These are phyloP conservation scores for Amazona guildingii DNA, from an alignment of 2,113 vertebrate genomes.

Conservation along the genomic window DNA sequence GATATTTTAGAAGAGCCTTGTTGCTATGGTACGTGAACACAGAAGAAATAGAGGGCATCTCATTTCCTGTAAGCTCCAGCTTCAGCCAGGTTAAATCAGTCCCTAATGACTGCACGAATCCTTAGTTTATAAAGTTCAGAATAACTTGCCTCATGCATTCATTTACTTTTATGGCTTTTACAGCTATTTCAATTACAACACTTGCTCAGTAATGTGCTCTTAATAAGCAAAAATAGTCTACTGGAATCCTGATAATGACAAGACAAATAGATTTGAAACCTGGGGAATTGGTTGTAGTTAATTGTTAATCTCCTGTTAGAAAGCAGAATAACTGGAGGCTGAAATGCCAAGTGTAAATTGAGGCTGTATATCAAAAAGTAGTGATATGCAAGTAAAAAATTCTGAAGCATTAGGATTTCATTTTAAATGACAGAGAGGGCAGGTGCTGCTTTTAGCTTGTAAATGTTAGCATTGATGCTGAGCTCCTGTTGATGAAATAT, in stretches of 20 bases:
- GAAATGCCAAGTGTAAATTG: not conserved
- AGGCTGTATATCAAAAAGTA: not conserved
- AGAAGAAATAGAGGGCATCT: not conserved
- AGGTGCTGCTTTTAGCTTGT: not conserved
- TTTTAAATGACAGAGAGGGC: not conserved
- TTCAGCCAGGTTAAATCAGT: constrained; percentile 1
- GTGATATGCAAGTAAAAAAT: not conserved
- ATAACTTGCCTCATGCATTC: constrained; percentile 1
- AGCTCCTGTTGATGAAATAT: not conserved
- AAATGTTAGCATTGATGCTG: not conserved
- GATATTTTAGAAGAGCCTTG: not conserved
- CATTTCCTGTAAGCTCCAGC: not conserved
- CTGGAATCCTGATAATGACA: constrained; percentile 21
- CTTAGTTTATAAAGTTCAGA: not conserved
- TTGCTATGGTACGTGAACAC: not conserved
- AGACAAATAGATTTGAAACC: constrained; percentile 33
- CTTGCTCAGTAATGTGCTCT: constrained; percentile 27
- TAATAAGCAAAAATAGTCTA: constrained; percentile 34
- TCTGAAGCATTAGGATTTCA: not conserved
- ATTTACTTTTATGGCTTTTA: constrained; percentile 55
- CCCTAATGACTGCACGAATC: not conserved
- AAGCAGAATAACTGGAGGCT: not conserved
- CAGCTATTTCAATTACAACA: constrained; percentile 39
- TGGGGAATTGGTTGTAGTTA: constrained; percentile 56
- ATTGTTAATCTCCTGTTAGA: constrained; percentile 59